These are phyloP conservation scores for Pluvialis apricaria DNA, from an alignment of 2,113 vertebrate genomes.

Conservation along the genomic window DNA sequence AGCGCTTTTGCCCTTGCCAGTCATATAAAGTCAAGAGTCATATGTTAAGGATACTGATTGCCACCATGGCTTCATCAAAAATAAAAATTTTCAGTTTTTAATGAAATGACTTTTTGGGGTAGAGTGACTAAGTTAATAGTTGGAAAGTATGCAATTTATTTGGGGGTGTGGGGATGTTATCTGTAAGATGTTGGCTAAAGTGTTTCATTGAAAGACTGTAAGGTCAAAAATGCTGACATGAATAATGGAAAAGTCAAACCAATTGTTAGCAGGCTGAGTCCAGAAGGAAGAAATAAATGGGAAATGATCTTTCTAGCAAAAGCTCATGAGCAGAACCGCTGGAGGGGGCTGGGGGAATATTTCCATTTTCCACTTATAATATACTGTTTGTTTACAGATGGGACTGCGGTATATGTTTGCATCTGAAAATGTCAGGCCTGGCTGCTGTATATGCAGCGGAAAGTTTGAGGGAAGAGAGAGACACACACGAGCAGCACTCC, in stretches of 20 bases:
- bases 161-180: neutral
- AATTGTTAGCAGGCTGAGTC: neutral
- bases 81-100: neutral
- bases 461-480: neutral
- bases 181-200: conserved; percentile 2
- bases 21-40: neutral
- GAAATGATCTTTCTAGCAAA: conserved; percentile 17
- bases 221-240: neutral
- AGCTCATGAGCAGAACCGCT: neutral
- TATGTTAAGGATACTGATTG: conserved; percentile 14
- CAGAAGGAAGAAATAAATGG: conserved; percentile 17
- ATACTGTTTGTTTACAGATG: neutral
- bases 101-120: neutral
- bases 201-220: neutral
- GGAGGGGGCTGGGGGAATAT: neutral
- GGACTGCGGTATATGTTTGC: neutral
- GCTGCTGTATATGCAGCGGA: neutral
- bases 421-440: neutral
- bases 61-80: conserved; percentile 23
- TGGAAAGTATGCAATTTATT: conserved; percentile 23
- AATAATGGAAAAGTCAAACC: conserved; percentile 14
- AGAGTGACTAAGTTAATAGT: conserved; percentile 33
- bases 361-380: conserved; percentile 9
- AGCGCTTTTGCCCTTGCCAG: neutral
- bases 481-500: neutral